Base-by-base conservation (phyloP, 2,888 invertebrate genomes). In the Mechanitis mazaeus region DNA sequence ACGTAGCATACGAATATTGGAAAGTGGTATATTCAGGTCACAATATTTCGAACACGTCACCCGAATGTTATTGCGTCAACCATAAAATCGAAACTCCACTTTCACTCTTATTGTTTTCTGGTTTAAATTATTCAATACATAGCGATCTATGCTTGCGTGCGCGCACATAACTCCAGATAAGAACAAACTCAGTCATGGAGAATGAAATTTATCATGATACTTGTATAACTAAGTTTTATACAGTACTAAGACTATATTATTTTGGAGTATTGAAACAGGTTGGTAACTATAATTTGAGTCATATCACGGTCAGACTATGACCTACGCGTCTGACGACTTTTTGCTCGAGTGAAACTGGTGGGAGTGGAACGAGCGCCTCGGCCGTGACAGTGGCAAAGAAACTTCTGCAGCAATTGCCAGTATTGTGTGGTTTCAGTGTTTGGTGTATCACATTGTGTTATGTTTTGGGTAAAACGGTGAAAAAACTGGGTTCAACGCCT, bases 381-480 rank as follows among this genome's bases (percentile, higher is more conserved):
- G 62, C 74, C 75, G 71, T 75, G 79, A 73, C 79, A 79, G 76
- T 80, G 73, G 70, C 65, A 59, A 71, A 69, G 71, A 68, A 72
- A 72, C 75, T 57, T 59, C 61, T 62, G 68, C 64, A 53, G 58
- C 59, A 54, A 55, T 56, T 54, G n/a, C 35, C 63, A 46, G 56
- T 54, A 58, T 54, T 56, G 55, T 56, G 35, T 54, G 45, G 60
- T 55, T 64, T 57, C 62, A 65, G 65, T 58, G 64, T 59, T 60
- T 68, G 65, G 64, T 69, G 69, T 69, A 59, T 61, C 66, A 65
- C 63, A 50, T 50, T 62, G 70, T 68, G 67, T 69, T 69, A 64
- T 67, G 64, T 68, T 70, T 67, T 72, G 71, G 54, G 67, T 70
- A 70, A 60, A 68, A 69, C 64, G 20, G 54, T 56, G 62, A 64